Evolutionary conservation across 2,113 vertebrate genomes (phyloP).

Genomic region (Psammodynastes pulverulentus): DNA sequence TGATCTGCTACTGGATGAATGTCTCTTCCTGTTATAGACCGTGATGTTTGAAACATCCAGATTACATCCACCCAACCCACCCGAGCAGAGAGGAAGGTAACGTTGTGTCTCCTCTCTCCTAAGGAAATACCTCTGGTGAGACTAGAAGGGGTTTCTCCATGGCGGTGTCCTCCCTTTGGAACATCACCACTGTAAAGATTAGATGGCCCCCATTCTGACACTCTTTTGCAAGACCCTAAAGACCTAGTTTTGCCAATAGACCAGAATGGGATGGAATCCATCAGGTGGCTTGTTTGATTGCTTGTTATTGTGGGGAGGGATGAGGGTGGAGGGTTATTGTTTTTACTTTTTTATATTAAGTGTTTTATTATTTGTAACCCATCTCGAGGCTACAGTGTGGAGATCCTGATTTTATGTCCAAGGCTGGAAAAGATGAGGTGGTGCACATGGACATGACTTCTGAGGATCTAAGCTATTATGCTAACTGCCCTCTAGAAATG

Average conservation of each 20-base stretch:
- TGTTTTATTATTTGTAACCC: neutral
- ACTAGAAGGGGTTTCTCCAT: neutral
- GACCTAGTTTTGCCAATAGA: neutral
- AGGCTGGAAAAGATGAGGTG: neutral
- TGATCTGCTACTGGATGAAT: neutral
- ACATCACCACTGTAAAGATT: neutral
- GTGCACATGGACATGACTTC: neutral
- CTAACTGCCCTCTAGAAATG: neutral
- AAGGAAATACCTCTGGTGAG: too few species aligned
- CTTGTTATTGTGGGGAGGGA: neutral
- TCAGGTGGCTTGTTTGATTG: neutral
- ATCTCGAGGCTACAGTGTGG: neutral
- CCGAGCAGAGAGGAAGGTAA: neutral
- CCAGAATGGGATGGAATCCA: neutral
- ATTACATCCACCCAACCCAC: neutral
- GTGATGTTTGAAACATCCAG: neutral
- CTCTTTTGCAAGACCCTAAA: neutral
- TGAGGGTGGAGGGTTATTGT: neutral
- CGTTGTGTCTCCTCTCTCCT: neutral
- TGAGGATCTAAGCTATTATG: neutral
- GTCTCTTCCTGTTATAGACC: neutral
- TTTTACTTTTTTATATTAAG: neutral
- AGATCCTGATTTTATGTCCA: neutral
- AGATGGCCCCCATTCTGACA: neutral
- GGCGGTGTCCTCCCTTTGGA: neutral